A percentile compares a stretch with the other conserved stretches of the same genome.
Evolutionary conservation across 2,888 invertebrate species (phyloP).

Genomic region (Agrochola lota): DNA sequence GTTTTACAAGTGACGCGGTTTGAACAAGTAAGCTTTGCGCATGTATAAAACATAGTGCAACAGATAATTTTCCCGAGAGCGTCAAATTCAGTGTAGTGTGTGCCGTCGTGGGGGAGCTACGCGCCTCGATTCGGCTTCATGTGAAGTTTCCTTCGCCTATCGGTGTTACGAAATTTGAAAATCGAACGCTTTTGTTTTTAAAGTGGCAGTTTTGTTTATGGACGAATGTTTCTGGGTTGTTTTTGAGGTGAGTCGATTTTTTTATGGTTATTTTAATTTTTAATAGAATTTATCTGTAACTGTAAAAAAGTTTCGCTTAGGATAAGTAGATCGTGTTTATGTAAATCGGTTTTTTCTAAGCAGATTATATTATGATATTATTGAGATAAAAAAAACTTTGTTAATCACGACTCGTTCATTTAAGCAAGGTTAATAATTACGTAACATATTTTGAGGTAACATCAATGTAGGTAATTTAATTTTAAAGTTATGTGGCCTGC

Average conservation of each 20-base stretch:
- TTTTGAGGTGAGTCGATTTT: constrained; percentile 70
- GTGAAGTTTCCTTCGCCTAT: constrained; percentile 75
- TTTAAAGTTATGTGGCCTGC: background rate
- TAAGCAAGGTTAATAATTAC: constrained; percentile 3
- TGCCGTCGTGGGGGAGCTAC: constrained; percentile 70
- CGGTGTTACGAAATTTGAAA: constrained; percentile 73
- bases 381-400: background rate
- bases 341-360: background rate
- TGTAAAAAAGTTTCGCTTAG: background rate
- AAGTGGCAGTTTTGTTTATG: constrained; percentile 75
- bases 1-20: constrained; percentile 58
- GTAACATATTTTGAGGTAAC: constrained; percentile 4
- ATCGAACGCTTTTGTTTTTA: constrained; percentile 70
- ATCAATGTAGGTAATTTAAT: background rate
- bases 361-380: background rate
- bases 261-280: background rate
- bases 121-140: constrained; percentile 65
- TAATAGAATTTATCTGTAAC: background rate
- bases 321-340: background rate
- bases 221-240: constrained; percentile 66
- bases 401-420: background rate
- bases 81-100: constrained; percentile 78
- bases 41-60: constrained; percentile 79
- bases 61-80: constrained; percentile 76
- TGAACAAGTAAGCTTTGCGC: constrained; percentile 73